Conservation (phyloP, 2,888 invertebrate genomes). For the Adineta ricciae region DNA sequence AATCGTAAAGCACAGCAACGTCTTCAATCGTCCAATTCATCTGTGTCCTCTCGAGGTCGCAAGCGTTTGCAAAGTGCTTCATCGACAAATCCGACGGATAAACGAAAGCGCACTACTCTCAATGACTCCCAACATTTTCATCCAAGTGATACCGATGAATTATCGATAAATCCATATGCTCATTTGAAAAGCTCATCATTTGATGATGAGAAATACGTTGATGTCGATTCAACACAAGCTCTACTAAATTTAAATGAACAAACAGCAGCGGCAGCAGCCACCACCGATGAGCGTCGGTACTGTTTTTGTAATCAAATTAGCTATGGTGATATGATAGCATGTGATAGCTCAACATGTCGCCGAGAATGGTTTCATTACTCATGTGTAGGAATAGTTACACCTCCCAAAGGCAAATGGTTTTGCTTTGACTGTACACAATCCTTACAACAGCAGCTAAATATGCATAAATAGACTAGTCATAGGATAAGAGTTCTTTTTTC, state of each 20-base stretch:
- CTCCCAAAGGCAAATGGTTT: conserved; percentile 96
- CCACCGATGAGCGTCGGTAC: conserved; percentile 30
- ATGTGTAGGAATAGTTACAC: conserved; percentile 85
- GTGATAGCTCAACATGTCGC: conserved; percentile 63
- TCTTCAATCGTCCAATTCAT: too few species aligned
- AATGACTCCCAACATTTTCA: too few species aligned
- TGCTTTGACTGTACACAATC: conserved; percentile 70
- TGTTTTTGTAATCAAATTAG: conserved; percentile 34
- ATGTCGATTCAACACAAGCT: too few species aligned
- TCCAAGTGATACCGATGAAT: too few species aligned
- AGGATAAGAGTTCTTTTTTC: too few species aligned
- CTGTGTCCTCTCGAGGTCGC: not conserved
- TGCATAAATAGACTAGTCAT: not conserved
- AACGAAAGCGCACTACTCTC: not conserved
- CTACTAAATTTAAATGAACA: too few species aligned
- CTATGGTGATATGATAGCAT: conserved; percentile 35
- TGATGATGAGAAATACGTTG: too few species aligned
- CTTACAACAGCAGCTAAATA: not conserved
- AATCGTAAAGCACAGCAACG: not conserved
- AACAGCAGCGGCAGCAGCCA: too few species aligned
- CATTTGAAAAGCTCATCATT: too few species aligned
- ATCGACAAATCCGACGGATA: not conserved
- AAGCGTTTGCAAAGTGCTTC: not conserved
- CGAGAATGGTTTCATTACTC: conserved; percentile 99
- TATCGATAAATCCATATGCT: too few species aligned